Evolutionary conservation across 2,797 vertebrate species (phyloP), one percentile per base, ranked within the genome.

Genomic region (Micropoecilia bifurca): DNA sequence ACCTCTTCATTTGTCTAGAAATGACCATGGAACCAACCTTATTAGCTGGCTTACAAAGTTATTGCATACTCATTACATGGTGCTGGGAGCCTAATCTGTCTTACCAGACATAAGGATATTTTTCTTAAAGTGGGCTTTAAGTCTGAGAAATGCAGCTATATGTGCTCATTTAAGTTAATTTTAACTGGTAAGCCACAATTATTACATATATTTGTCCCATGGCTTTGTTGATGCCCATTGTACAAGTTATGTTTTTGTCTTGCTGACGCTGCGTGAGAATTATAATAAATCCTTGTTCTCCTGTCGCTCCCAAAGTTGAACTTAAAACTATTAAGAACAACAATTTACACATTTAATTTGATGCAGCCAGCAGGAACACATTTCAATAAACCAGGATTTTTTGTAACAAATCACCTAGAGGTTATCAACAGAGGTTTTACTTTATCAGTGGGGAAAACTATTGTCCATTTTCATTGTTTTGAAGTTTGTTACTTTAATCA

Each of bases 1-100:
- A 89, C 82, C 82, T 92, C 61, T 85, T 89, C 83, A 88, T 92
- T 94, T 94, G 92, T 94, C 91, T 83, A 75, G 20, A 87, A 87
- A 87, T 89, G 82, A 82, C 85, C 87, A 87, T 81, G 92, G 93
- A 92, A 25, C 88, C 85, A 85, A 90, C 78, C 84, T 80, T 87
- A 94, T 94, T 93, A 94, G 90, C 84, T 83, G 74, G 79, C 83
- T 91, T 91, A 90, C 90, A 91, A 91, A 94, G 91, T 91, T 89
- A 89, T 92, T 84, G 83, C 82, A 90, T 80, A 87, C 90, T 90
- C 90, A 89, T 94, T 93, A 91, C 86, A 89, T 69, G 80, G 87
- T 92, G 88, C 74, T 63, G 46, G 80, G 71, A 80, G 75, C 57
- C 50, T 13, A 33, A 83, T 85, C 73, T 80, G 81, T 83, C 80